Conservation (phyloP, 2,113 vertebrate species). For the Lophius piscatorius region DNA sequence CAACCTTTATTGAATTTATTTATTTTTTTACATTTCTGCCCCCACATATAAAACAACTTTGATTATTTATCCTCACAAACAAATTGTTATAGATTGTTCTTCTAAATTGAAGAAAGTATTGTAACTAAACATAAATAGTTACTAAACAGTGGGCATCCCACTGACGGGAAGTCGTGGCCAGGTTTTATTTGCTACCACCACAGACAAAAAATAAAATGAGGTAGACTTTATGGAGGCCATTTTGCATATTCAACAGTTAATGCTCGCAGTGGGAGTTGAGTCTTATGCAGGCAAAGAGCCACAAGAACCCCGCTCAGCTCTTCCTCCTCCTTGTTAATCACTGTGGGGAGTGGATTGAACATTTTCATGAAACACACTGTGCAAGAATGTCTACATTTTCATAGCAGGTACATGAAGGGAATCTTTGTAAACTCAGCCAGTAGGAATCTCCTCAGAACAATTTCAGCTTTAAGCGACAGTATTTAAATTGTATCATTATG, state of each 20-base stretch:
- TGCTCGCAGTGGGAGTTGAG: slow-evolving; percentile 53
- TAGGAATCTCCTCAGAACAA: slow-evolving; percentile 14
- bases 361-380: slow-evolving; percentile 18
- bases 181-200: slow-evolving; percentile 34
- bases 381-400: slow-evolving; percentile 7
- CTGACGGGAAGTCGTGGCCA: slow-evolving; percentile 11
- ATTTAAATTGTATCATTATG: slow-evolving; percentile 19
- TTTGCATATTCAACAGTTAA: slow-evolving; percentile 50
- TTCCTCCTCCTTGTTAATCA: slow-evolving; percentile 35
- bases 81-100: slow-evolving; percentile 26
- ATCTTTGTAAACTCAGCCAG: neutral
- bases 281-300: slow-evolving; percentile 43
- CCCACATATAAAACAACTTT: slow-evolving; percentile 36
- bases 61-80: slow-evolving; percentile 18
- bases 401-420: slow-evolving; percentile 15
- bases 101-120: slow-evolving; percentile 16
- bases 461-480: slow-evolving; percentile 8
- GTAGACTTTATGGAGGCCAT: slow-evolving; percentile 21
- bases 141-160: slow-evolving; percentile 43
- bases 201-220: slow-evolving; percentile 16
- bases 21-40: slow-evolving; percentile 18
- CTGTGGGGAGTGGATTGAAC: slow-evolving; percentile 23
- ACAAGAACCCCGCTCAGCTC: slow-evolving; percentile 56
- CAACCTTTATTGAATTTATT: slow-evolving; percentile 16
- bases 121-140: slow-evolving; percentile 48